Evolutionary conservation across 37 sponge, comb jelly and placozoan genomes (phyloP).

Genomic region (Aphrocallistes beatrix): DNA sequence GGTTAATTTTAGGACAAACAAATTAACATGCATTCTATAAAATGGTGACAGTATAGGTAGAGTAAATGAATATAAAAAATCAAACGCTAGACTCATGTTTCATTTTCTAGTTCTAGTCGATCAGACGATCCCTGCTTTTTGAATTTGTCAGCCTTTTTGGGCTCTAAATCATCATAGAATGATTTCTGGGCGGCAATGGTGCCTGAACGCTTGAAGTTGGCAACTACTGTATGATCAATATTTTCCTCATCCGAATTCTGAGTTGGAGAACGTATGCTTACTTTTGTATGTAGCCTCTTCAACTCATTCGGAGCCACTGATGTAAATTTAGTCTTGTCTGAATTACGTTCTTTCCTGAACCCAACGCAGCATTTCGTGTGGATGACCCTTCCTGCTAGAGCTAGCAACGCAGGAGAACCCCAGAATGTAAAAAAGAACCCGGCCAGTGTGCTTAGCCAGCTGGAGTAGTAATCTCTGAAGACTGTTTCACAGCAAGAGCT

Average conservation of each 20-base stretch:
- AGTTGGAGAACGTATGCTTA: background rate
- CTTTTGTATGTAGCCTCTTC: background rate
- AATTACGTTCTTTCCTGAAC: background rate
- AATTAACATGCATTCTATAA: too few species aligned
- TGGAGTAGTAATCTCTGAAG: background rate
- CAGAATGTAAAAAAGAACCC: background rate
- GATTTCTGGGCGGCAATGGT: background rate
- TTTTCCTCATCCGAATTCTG: too few species aligned
- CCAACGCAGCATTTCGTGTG: background rate
- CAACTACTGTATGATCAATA: too few species aligned
- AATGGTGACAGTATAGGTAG: too few species aligned
- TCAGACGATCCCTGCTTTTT: too few species aligned
- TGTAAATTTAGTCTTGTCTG: background rate
- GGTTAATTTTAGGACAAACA: too few species aligned
- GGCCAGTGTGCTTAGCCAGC: background rate
- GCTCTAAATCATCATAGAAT: background rate
- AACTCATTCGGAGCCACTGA: background rate
- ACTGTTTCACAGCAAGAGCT: background rate
- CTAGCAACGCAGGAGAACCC: background rate
- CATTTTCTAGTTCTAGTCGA: too few species aligned
- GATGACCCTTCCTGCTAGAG: background rate
- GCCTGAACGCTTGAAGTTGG: background rate
- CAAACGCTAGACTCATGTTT: too few species aligned
- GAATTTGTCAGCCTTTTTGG: background rate
- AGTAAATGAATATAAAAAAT: too few species aligned